These are phyloP conservation scores for Hemiscyllium ocellatum DNA, from an alignment of 2,113 vertebrate genomes.

Conservation along the genomic window DNA sequence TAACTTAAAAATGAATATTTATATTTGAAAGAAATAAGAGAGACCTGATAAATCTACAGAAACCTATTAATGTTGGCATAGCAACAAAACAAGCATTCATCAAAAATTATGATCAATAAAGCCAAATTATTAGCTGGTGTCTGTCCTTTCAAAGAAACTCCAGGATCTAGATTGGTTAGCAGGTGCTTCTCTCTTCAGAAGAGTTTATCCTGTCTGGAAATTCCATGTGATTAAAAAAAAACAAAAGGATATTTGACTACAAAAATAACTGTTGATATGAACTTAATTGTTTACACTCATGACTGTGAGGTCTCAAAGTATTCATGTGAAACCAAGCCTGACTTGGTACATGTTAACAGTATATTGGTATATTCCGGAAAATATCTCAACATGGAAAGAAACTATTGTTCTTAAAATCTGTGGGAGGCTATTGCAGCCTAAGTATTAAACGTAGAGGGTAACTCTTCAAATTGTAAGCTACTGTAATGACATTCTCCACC, in stretches of 20 bases:
- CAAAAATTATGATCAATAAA: background rate
- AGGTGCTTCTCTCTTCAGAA: background rate
- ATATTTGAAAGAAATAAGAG: background rate
- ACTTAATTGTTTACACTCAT: background rate
- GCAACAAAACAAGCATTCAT: background rate
- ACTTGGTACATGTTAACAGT: background rate
- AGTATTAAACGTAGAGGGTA: background rate
- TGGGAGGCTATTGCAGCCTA: background rate
- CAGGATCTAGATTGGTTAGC: background rate
- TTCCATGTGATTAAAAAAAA: too few relatives aligned
- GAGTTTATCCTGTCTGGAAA: background rate
- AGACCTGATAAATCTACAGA: background rate
- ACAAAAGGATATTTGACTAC: background rate
- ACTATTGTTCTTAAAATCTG: background rate
- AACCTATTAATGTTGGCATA: background rate
- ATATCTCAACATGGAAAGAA: background rate
- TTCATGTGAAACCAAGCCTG: constrained; percentile 6
- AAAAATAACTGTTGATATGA: background rate
- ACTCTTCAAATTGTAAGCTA: background rate
- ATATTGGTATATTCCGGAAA: background rate
- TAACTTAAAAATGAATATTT: background rate
- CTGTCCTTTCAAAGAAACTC: background rate
- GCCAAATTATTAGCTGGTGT: background rate
- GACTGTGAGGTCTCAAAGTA: background rate
- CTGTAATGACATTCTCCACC: background rate